Base-by-base conservation (phyloP, 2,797 vertebrate species). In the Gymnoscopelus microlampas region DNA sequence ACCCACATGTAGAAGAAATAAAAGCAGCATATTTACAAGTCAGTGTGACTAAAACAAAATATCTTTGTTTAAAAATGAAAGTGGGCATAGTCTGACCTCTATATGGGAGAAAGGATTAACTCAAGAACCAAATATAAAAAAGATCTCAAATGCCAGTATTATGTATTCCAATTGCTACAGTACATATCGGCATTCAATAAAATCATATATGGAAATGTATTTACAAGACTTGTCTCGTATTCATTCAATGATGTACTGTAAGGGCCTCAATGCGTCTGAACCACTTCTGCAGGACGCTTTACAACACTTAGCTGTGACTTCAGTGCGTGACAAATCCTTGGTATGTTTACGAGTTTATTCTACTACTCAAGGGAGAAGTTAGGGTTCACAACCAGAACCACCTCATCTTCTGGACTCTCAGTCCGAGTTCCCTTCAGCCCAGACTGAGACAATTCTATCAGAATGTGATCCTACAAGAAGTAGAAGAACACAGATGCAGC, bases 351-450 rank as follows among this genome's bases (percentile, higher is more conserved):
- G 8, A 39, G 39, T 13, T 2, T 10, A 19, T 23, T 65, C 92
- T 89, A 99, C 81, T 98, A 97, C 70, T 99, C 97, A 74, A 99
- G 92, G 35, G 90, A 87, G 85, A 98, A 99, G 91, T 99, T 99
- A 48, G 98, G 98, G 83, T 99, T 99, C 74, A 99, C 98, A 0
- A 99, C 98, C 71, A 99, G 87, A 63, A 95, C 96, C 0, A 92
- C 94, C 35, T 97, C 96, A 50, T 95, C 85, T 7, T 90, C 96
- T 63, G 95, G 92, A 65, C 76, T 87, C 65, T 85, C 87, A n/a
- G 93, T 66, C 60, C 95, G 94, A 0, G 95, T 95, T 51, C 95
- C 95, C 84, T 92, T 97, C 81, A 99, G 84, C 5, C 96, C 96
- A 0, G 91, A 91, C 78, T 95, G 96, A 3, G 95, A 95, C 83